Base-by-base conservation (phyloP, 2,797 vertebrate species). In the Galagoides demidoff region DNA sequence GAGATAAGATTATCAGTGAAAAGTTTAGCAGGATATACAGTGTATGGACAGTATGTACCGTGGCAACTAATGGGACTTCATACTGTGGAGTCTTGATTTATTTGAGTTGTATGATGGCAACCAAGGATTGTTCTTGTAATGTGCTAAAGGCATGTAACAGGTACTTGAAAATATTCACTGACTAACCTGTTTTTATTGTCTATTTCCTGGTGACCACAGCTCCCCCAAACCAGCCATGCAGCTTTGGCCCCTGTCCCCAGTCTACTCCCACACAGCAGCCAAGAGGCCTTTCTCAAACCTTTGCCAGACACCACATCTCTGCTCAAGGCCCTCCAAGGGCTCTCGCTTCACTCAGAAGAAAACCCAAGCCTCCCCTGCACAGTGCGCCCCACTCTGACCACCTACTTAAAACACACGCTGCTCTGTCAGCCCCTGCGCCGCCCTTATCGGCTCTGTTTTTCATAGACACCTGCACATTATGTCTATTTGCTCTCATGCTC, bases 11-110 rank as follows among this genome's bases (percentile, higher is more conserved):
- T 27, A 22, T 4, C 31, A 45, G 43, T 43, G 19, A 74, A 29
- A 23, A 19, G 25, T 45, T 73, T 19, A 34, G 77, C 31, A 92
- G 61, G 66, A 13, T 0, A 34, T 3, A 43, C 1, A 7, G 34
- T 22, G 20, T 13, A 13, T 2, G 5, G 2, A 2, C 39, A 31
- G 59, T 0, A 4, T 68, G 1, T 5, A 66, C 0, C 1, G 29
- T 12, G 63, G 57, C 70, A 43, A 13, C 22, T 13, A 23, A 17
- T 0, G 37, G 57, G 57, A 39, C 34, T n/a, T 49, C 49, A 6
- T 9, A 20, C 29, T 1, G 79, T 20, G 57, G 1, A 12, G 34
- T 5, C 31, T 77, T 66, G n/a, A 76, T n/a, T 2, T 22, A 37
- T 2, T 27, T 52, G 34, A 11, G 57, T 27, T 49, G 43, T 34